phyloP scores from a whole-genome alignment of 2,797 vertebrate species.

The Salmo trutta region DNA sequence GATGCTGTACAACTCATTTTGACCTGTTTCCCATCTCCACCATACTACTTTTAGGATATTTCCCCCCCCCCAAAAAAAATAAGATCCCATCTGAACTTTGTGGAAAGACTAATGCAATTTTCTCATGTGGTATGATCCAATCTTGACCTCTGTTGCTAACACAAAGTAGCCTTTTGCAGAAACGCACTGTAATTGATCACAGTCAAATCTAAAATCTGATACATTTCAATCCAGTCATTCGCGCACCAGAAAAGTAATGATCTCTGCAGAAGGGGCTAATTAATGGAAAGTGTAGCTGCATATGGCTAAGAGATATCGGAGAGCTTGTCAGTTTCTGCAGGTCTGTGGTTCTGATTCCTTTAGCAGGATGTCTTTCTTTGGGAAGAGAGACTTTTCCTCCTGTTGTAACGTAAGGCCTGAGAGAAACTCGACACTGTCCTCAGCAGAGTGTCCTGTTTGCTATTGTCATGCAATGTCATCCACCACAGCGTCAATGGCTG shows the following conservation, averaged over 20 bases:
- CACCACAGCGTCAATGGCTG: neutral
- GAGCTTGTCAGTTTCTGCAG: conserved; percentile 61
- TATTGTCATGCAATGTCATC: neutral
- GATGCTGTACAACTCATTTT: conserved; percentile 26
- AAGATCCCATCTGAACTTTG: conserved; percentile 7
- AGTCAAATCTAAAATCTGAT: conserved; percentile 21
- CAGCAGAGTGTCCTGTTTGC: neutral
- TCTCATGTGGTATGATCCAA: conserved; percentile 20
- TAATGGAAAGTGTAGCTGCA: conserved; percentile 62
- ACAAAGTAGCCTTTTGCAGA: conserved; percentile 31
- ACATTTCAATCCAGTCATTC: conserved; percentile 38
- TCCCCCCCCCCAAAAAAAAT: conserved; percentile 19
- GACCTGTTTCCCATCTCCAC: conserved; percentile 14
- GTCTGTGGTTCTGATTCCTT: conserved; percentile 63
- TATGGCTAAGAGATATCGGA: conserved; percentile 48
- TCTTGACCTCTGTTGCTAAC: conserved; percentile 40
- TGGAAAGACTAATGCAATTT: conserved; percentile 28
- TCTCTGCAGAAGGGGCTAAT: conserved; percentile 46
- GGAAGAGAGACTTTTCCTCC: conserved; percentile 54
- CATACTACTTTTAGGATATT: conserved; percentile 23
- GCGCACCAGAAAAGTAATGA: conserved; percentile 48
- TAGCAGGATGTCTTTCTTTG: conserved; percentile 57
- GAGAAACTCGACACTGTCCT: conserved; percentile 49
- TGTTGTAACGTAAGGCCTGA: conserved; percentile 60
- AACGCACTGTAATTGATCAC: conserved; percentile 10